Conservation (phyloP, 2,113 vertebrate species). For the Gopherus flavomarginatus region DNA sequence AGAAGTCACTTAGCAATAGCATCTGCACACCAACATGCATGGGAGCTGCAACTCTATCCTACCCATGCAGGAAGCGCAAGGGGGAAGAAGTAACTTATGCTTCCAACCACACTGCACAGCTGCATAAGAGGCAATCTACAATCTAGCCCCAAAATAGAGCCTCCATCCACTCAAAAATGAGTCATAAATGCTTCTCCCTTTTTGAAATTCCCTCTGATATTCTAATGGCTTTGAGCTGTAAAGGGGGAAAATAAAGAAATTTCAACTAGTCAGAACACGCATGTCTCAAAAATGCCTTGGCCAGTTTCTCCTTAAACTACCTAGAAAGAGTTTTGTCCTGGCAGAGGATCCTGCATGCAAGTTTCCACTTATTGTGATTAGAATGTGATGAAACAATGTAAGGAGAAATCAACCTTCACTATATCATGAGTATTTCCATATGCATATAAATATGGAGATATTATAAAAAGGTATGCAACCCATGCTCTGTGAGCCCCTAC, state of each 20-base stretch:
- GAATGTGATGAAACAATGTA: neutral
- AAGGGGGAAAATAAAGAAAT: neutral
- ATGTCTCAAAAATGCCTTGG: neutral
- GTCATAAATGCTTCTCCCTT: neutral
- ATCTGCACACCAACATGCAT: neutral
- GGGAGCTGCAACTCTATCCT: neutral
- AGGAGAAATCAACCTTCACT: neutral
- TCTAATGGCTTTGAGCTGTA: neutral
- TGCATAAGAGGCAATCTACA: neutral
- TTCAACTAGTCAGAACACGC: neutral
- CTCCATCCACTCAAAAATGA: neutral
- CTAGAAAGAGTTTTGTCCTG: neutral
- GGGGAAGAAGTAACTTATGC: neutral
- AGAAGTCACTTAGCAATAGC: neutral
- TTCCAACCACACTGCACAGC: neutral
- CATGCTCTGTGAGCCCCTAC: neutral
- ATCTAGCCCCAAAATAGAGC: neutral
- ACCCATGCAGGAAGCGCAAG: neutral
- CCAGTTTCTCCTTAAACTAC: neutral
- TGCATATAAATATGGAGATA: fast-evolving
- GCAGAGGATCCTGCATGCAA: neutral
- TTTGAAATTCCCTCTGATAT: neutral
- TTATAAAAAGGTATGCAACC: neutral
- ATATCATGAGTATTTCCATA: neutral
- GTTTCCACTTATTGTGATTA: neutral